phyloP scores from a whole-genome alignment of 2,888 invertebrate genomes.

The Cheilosia urbana region DNA sequence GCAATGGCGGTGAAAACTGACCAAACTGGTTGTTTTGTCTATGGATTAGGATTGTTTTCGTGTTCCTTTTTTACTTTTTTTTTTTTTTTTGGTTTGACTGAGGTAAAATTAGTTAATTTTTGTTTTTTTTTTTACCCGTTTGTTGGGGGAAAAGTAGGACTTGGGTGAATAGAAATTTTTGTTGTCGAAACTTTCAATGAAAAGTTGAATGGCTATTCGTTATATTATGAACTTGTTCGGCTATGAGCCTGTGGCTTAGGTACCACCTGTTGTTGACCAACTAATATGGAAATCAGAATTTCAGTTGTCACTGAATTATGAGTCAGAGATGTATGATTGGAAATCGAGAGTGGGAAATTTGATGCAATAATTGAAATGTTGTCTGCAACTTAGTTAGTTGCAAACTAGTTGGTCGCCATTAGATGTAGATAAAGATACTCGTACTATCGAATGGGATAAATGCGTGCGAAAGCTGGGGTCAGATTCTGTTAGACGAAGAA shows the following conservation, averaged over 20 bases:
- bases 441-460: no score
- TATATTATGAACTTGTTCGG: conserved; percentile 46
- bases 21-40: conserved; percentile 36
- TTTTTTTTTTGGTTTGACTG: conserved; percentile 2
- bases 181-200: conserved; percentile 58
- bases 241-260: background rate
- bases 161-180: conserved; percentile 39
- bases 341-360: conserved; percentile 51
- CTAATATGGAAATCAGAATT: conserved; percentile 8
- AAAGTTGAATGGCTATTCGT: conserved; percentile 48
- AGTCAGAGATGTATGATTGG: background rate
- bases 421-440: no score
- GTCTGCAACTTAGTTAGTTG: conserved; percentile 30
- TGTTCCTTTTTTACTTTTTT: conserved; percentile 6
- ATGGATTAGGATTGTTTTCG: conserved; percentile 5
- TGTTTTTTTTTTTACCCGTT: background rate
- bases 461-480: no score
- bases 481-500: no score
- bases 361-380: conserved; percentile 12
- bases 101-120: background rate
- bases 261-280: conserved; percentile 18
- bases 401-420: no score
- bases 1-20: conserved; percentile 38
- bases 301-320: background rate
- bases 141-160: conserved; percentile 31